Evolutionary conservation across 1,140 invertebrate genomes (phyloP), one percentile per base, ranked within the genome.

Genomic region (Trichonephila clavata): DNA sequence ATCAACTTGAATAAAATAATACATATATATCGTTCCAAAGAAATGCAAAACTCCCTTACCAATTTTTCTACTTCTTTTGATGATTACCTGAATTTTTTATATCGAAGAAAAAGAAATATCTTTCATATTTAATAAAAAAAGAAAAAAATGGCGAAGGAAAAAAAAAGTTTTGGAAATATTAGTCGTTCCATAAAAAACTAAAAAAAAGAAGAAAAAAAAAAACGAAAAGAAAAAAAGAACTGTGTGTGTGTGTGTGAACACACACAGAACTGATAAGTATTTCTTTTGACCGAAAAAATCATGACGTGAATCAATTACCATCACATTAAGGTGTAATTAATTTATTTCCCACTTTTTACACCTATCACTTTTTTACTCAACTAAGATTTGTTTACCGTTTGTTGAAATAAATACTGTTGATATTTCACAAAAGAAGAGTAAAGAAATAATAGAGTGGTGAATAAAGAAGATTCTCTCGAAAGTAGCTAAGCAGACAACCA

Each of bases 401-500:
- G 27, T 10, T 77, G 27, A 39, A 77, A 39, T 77, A 77, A 77
- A 77, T 77, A 77, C 16, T 77, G 71, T 39, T 77, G 32, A 77
- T 27, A 39, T 32, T 77, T 77, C 27, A 77, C 27, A 77, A 77
- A 77, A 77, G 68, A 16, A 16, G 68, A 77, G 7, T 77, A 77
- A 63, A 63, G 61, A 63, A 63, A 20, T 63, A 16, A 20, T 21
- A 20, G 27, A 77, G 71, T 18, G 27, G 27, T 20, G 65, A 68
- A n/a, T n/a, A 65, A 3, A 77, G 32, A 20, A 77, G 71, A 77
- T 24, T 27, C 32, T 71, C 68, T 14, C 32, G 14, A 32, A 39
- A 77, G 27, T 77, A 77, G 71, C 71, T 77, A 18, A 77, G 27
- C 71, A 77, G 71, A 77, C 71, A 77, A 39, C 27, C 27, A 77